These are phyloP conservation scores for Baronia brevicornis DNA, from an alignment of 2,888 invertebrate genomes.

Conservation along the genomic window DNA sequence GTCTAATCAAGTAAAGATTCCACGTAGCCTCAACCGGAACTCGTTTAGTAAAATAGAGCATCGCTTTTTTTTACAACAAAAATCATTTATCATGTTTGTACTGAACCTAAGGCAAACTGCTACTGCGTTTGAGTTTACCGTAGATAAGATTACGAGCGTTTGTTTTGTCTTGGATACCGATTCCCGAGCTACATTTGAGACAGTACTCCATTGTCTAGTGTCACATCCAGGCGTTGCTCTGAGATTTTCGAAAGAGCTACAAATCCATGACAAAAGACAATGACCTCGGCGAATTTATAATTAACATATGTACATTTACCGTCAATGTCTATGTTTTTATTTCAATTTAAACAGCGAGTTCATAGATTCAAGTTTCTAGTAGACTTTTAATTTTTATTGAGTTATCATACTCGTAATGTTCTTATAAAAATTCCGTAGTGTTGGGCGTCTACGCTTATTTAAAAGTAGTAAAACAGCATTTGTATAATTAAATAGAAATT, in stretches of 20 bases:
- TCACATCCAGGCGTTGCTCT: slow-evolving; percentile 39
- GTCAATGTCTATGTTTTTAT: slow-evolving; percentile 2
- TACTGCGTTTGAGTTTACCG: slow-evolving; percentile 70
- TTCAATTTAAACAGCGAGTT: too few relatives aligned
- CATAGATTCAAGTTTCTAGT: too few relatives aligned
- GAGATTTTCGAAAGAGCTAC: slow-evolving; percentile 39
- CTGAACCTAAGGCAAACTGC: slow-evolving; percentile 72
- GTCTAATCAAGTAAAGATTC: slow-evolving; percentile 63
- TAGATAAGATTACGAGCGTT: slow-evolving; percentile 69
- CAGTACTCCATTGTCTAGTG: slow-evolving; percentile 63
- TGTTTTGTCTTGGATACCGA: slow-evolving; percentile 70
- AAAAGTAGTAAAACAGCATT: too few relatives aligned
- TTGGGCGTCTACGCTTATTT: too few relatives aligned
- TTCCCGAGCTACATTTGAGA: slow-evolving; percentile 63
- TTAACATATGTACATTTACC: background rate
- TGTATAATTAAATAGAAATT: too few relatives aligned
- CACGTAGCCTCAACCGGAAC: slow-evolving; percentile 65
- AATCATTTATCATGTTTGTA: slow-evolving; percentile 73
- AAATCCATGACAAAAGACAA: slow-evolving; percentile 28
- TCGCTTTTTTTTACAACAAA: slow-evolving; percentile 68
- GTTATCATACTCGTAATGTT: too few relatives aligned
- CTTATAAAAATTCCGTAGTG: too few relatives aligned
- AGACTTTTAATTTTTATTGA: too few relatives aligned
- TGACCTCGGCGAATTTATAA: slow-evolving; percentile 12
- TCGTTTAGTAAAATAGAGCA: slow-evolving; percentile 65